Conservation (phyloP, 1,140 invertebrate genomes). For the Uloborus diversus region DNA sequence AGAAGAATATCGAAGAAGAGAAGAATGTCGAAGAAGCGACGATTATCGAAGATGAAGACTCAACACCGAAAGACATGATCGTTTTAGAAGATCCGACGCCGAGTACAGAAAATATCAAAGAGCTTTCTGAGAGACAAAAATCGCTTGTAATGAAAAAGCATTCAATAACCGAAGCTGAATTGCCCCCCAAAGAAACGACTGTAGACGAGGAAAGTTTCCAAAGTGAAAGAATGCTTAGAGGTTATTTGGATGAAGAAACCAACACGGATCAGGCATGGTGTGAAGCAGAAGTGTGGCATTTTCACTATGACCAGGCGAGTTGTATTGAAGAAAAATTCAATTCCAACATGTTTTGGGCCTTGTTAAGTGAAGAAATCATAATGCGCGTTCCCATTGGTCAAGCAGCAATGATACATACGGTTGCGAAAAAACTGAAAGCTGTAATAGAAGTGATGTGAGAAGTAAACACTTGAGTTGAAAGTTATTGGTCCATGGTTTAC, state of each 20-base stretch:
- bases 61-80: too few relatives aligned
- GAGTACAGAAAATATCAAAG: too few relatives aligned
- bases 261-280: not conserved
- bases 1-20: too few relatives aligned
- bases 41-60: too few relatives aligned
- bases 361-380: not conserved
- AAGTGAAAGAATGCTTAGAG: not conserved
- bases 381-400: not conserved
- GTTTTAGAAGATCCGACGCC: not conserved
- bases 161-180: too few relatives aligned
- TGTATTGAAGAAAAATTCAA: conserved; percentile 35
- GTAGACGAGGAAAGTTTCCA: not conserved
- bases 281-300: conserved; percentile 7
- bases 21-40: too few relatives aligned
- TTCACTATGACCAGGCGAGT: conserved; percentile 11
- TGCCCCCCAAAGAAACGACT: not conserved
- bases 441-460: conserved; percentile 11
- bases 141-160: too few relatives aligned
- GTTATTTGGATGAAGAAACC: not conserved
- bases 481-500: too few relatives aligned
- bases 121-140: too few relatives aligned
- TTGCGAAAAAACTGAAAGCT: conserved; percentile 34
- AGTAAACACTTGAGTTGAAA: too few relatives aligned
- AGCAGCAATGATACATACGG: not conserved
- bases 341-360: not conserved